These are phyloP conservation scores for Turritopsis rubra DNA, from an alignment of 30 jellyfish, hydroid and myxozoan species.

Conservation along the genomic window DNA sequence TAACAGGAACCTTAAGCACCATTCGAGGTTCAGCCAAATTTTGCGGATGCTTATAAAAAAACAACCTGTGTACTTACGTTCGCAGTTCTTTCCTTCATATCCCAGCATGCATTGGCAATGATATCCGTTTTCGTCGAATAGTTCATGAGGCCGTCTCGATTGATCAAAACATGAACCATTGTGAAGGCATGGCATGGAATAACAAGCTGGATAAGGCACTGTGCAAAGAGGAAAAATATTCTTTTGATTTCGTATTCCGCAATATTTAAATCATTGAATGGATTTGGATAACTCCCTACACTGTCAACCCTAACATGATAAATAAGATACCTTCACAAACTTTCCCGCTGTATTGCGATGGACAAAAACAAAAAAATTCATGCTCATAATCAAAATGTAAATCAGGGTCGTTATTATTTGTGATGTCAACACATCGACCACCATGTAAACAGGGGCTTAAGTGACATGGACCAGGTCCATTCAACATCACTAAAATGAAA, in stretches of 20 bases:
- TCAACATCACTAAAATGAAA: slow-evolving; percentile 38
- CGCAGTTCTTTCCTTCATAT: slow-evolving; percentile 92
- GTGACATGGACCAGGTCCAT: slow-evolving; percentile 68
- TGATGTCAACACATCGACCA: slow-evolving; percentile 75
- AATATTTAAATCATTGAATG: too few species aligned
- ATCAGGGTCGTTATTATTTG: slow-evolving; percentile 60
- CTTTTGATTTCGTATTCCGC: neutral
- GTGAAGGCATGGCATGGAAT: slow-evolving; percentile 77
- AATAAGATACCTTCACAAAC: slow-evolving; percentile 58
- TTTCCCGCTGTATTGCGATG: slow-evolving; percentile 72
- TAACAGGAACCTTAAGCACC: too few species aligned
- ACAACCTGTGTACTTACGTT: slow-evolving; percentile 83
- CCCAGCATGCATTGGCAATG: slow-evolving; percentile 78
- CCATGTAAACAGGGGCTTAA: slow-evolving; percentile 71
- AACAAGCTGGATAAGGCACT: slow-evolving; percentile 97
- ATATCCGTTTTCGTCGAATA: slow-evolving; percentile 77
- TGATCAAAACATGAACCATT: slow-evolving; percentile 91
- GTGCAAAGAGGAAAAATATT: neutral
- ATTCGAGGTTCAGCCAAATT: too few species aligned
- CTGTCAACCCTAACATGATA: neutral
- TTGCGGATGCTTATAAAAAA: too few species aligned
- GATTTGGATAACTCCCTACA: too few species aligned
- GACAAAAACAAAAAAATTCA: slow-evolving; percentile 64
- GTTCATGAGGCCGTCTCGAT: slow-evolving; percentile 48
- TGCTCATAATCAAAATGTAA: slow-evolving; percentile 44